phyloP scores from a whole-genome alignment of 2,888 invertebrate species.

The Agriopis marginaria region DNA sequence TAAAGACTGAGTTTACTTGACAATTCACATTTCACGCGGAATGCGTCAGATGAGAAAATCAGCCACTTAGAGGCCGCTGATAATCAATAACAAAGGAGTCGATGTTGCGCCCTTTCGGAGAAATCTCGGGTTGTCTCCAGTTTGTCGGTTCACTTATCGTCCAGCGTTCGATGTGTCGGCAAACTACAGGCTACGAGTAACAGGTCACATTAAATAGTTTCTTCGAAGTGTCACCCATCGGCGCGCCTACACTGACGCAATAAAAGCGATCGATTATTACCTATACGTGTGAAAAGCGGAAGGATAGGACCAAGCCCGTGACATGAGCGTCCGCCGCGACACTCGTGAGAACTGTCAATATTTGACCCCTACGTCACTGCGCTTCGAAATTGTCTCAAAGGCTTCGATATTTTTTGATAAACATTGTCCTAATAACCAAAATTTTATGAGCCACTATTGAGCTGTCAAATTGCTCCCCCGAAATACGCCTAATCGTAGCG shows the following conservation, averaged over 20 bases:
- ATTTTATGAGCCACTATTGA: slow-evolving; percentile 13
- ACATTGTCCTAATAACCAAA: slow-evolving; percentile 63
- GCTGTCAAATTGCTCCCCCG: neutral
- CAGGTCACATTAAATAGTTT: slow-evolving; percentile 71
- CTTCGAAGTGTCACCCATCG: slow-evolving; percentile 77
- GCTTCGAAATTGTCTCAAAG: slow-evolving; percentile 84
- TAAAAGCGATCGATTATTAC: slow-evolving; percentile 86
- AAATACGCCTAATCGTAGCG: neutral
- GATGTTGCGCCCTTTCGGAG: slow-evolving; percentile 53
- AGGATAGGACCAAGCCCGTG: slow-evolving; percentile 68
- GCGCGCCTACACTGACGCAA: slow-evolving; percentile 77
- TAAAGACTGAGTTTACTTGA: slow-evolving; percentile 72
- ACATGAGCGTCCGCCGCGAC: slow-evolving; percentile 72
- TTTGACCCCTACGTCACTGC: slow-evolving; percentile 74
- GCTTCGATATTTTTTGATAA: slow-evolving; percentile 82
- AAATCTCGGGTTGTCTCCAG: slow-evolving; percentile 62
- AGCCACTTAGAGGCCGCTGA: slow-evolving; percentile 32
- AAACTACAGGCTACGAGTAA: slow-evolving; percentile 63
- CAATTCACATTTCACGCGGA: slow-evolving; percentile 65
- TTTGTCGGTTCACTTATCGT: slow-evolving; percentile 76
- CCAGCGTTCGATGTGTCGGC: slow-evolving; percentile 63
- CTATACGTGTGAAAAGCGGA: slow-evolving; percentile 86
- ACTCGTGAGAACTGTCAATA: slow-evolving; percentile 85
- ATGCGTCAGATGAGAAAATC: slow-evolving; percentile 52
- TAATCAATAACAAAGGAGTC: slow-evolving; percentile 54